A percentile compares a stretch with the other conserved stretches of the same genome.
Evolutionary conservation across 2,888 invertebrate species (phyloP).

Genomic region (Agrochola litura): DNA sequence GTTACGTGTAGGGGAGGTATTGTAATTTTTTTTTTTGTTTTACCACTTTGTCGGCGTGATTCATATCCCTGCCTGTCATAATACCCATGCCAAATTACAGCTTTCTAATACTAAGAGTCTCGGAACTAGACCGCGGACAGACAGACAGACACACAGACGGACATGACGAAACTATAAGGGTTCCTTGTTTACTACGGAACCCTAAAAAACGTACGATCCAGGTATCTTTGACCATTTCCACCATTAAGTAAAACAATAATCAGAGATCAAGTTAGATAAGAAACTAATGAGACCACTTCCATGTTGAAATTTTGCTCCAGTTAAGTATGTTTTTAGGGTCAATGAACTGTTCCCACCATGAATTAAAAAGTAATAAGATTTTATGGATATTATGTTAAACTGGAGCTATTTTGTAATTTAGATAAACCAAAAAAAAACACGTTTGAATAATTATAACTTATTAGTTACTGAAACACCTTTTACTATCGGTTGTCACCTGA

Average conservation of each 20-base stretch:
- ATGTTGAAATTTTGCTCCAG: conserved; percentile 14
- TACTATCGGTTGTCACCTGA: background rate
- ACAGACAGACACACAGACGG: too few species aligned
- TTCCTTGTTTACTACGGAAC: too few species aligned
- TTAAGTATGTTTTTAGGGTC: conserved; percentile 19
- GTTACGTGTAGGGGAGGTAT: too few species aligned
- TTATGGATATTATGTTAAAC: conserved; percentile 26
- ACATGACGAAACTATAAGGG: too few species aligned
- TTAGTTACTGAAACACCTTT: background rate
- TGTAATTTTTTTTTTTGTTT: too few species aligned
- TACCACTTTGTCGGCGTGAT: too few species aligned
- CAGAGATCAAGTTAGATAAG: conserved; percentile 5
- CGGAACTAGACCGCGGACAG: too few species aligned
- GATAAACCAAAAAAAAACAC: conserved; percentile 1
- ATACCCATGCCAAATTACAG: too few species aligned
- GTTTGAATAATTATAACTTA: background rate
- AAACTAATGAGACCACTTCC: conserved; percentile 28
- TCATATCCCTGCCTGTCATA: too few species aligned
- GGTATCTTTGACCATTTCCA: conserved; percentile 14
- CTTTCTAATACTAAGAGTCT: too few species aligned
- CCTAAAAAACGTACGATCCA: background rate
- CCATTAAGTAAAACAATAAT: background rate
- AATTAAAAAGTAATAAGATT: conserved; percentile 26
- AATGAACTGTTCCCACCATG: conserved; percentile 13
- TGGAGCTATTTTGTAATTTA: conserved; percentile 16